Evolutionary conservation across 2,888 invertebrate genomes (phyloP), one percentile per base, ranked within the genome.

Genomic region (Mythimna ferrago): DNA sequence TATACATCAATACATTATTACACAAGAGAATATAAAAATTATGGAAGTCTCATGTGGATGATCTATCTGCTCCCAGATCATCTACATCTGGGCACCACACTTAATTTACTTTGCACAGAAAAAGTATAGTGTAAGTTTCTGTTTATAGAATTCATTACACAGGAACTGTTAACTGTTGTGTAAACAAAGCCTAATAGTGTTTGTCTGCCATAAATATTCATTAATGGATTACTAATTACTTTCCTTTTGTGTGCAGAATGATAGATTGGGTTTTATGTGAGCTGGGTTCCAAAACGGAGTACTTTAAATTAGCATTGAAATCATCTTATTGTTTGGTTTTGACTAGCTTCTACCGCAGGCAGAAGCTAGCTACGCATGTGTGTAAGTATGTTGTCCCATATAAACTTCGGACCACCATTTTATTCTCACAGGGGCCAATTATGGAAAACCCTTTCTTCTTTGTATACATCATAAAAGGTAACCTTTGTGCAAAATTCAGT

Each of bases 181-280:
- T 61, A 53, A 75, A 63, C 62, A 66, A 76, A 53, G 54, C 56
- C n/a, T 54, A 51, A 57, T 56, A 73, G 41, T 72, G 60, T 72
- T 56, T 67, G 76, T 35, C 35, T 64, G 62, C n/a, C 57, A 60
- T 63, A 66, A 65, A 48, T 57, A 65, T 77, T 71, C 10, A 38
- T 16, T 54, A 71, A 61, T 81, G 51, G 57, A 41, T 76, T 70
- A 64, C 64, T 65, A 67, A 79, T 79, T 81, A 65, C 38, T 63
- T 63, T 6, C 60, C 35, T 44, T 66, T 67, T 44, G 60, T 48
- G 9, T n/a, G 53, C 48, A 54, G 16, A 63, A 67, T 65, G n/a
- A 60, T 66, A 32, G 19, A 76, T 79, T 26, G 16, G n/a, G 63
- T 57, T 63, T 48, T 6, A 61, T 44, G 56, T 48, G 41, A 68